Base-by-base conservation (phyloP, 2,113 vertebrate species). In the Myotis davidii region DNA sequence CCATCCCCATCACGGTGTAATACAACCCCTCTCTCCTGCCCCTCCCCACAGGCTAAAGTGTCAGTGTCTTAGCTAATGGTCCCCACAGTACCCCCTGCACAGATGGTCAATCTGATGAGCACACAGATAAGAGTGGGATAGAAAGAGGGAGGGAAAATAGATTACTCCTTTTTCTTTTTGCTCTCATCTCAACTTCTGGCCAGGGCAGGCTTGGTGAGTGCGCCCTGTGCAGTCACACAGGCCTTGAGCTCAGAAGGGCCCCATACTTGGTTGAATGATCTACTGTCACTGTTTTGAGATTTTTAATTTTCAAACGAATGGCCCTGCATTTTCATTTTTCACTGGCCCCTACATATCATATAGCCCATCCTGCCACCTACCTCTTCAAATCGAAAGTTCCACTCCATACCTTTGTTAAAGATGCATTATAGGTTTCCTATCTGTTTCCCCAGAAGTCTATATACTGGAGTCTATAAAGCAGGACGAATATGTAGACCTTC, bases 321-420 rank as follows among this genome's bases (percentile, higher is more conserved):
- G 25, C 16, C 45, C 21, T 69, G 27, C 2, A 9, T 61, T 64
- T 79, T 64, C 50, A 61, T 65, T 89, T 72, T 82, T 42, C 59
- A 76, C 20, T 73, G 82, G 27, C 59, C 10, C 32, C 37, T 61
- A 39, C 79, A 67, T 82, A 59, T 84, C 32, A 79, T 10, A 65
- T 6, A 85, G 37, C 10, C 16, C 48, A 50, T 48, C 6, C 21
- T 27, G 18, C 69, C 67, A 37, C 50, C 65, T 25, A 90, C 12
- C 23, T 92, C 64, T 92, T 79, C 50, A 78, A 42, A 48, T 84
- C 73, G 69, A 52, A 73, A 73, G 29, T 50, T 67, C 29, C 61
- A 82, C 64, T 74, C 65, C 54, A 70, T 13, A 34, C 21, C 39
- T 94, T 88, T 67, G 94, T 94, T 94, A 32, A 77, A 64, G 6